Evolutionary conservation across 2,797 vertebrate genomes (phyloP), one percentile per base, ranked within the genome.

Genomic region (Argentina silus): DNA sequence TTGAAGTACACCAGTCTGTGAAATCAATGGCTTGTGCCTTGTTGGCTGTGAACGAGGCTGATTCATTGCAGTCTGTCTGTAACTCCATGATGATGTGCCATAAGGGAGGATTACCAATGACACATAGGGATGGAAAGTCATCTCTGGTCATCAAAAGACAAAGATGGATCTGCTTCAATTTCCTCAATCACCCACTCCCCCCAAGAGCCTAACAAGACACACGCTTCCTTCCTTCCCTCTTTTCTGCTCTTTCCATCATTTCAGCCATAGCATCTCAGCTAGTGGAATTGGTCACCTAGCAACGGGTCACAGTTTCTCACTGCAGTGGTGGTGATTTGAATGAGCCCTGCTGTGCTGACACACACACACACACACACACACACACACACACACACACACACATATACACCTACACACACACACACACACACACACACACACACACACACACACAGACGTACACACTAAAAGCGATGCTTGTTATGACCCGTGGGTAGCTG

Each of bases 281-380:
- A 36, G 27, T 36, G 27, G 27, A 4, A 36, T 4, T 82, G 79
- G 83, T 90, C 81, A 79, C 88, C 78, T 89, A 85, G 90, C 85
- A 90, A 88, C 88, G 65, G 75, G 61, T 70, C 67, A 73, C 44
- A 17, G 60, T 71, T 73, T 51, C 68, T 69, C 42, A 61, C 63
- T 78, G 79, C 76, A 69, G 75, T 45, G 82, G 78, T 75, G 61
- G 72, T 78, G 27, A 43, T 80, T 70, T 78, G 70, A 9, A 36
- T 10, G 72, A 76, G 43, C 64, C 74, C 59, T 76, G 64, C 75
- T 56, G 74, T 74, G 62, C 75, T 68, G 69, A 76, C 70, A 23
- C 76, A 75, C 73, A 70, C 27, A 36, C 27, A 36, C 27, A 36
- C 27, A 36, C 27, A 36, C 27, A 36, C 27, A 36, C 27, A 36